phyloP scores from a whole-genome alignment of 2,113 vertebrate species.

The Chionomys nivalis region DNA sequence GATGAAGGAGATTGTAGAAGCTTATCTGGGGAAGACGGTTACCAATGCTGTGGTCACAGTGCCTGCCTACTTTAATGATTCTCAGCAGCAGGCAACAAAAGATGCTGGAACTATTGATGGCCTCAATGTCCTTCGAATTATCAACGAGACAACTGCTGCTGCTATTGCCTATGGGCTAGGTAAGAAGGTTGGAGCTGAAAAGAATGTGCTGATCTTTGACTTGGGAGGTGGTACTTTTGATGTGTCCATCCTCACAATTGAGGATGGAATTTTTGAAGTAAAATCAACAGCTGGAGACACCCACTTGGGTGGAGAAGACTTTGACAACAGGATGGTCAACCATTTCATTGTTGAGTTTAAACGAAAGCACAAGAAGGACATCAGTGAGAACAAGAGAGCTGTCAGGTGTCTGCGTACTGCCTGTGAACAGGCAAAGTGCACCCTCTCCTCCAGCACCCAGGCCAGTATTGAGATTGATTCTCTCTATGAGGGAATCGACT shows the following conservation, averaged over 20 bases:
- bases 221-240: constrained; percentile 97
- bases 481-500: constrained; percentile 94
- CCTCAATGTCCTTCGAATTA: constrained; percentile 88
- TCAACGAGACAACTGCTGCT: constrained; percentile 90
- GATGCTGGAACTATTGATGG: constrained; percentile 91
- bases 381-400: constrained; percentile 92
- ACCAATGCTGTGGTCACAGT: constrained; percentile 90
- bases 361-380: constrained; percentile 94
- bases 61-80: constrained; percentile 90
- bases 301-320: constrained; percentile 93
- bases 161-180: constrained; percentile 90
- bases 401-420: constrained; percentile 92
- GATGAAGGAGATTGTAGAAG: constrained; percentile 93
- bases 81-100: constrained; percentile 90
- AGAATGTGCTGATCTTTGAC: constrained; percentile 96
- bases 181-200: constrained; percentile 91
- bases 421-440: constrained; percentile 93
- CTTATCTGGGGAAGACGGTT: constrained; percentile 90
- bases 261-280: constrained; percentile 94
- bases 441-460: constrained; percentile 92
- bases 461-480: constrained; percentile 95
- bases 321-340: constrained; percentile 93
- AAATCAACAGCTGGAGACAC: constrained; percentile 93
- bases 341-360: constrained; percentile 95
- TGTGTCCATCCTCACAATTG: constrained; percentile 93